Percentiles rank a stretch among this genome's conserved stretches.
Conservation (phyloP, 2,888 invertebrate genomes). For the Papilio elwesi region DNA sequence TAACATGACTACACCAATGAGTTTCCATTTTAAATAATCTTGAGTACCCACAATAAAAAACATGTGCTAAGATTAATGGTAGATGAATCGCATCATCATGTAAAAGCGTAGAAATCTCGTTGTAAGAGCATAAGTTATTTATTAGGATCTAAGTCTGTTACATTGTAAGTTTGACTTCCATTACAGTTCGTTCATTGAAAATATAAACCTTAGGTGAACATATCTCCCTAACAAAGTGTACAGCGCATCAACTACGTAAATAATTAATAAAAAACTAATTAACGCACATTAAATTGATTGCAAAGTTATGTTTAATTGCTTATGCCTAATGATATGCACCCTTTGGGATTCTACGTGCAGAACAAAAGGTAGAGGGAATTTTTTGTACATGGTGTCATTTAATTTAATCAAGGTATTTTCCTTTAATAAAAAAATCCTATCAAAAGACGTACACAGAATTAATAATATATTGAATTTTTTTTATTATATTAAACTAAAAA, state of each 20-base stretch:
- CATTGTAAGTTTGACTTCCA: too few species aligned
- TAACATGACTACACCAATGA: too few species aligned
- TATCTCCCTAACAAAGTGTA: not conserved
- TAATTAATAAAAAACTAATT: constrained; percentile 16
- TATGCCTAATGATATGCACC: constrained; percentile 16
- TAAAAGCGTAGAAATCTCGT: too few species aligned
- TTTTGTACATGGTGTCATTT: not conserved
- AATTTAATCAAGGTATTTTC: not conserved
- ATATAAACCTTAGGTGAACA: not conserved
- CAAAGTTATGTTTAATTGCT: constrained; percentile 13
- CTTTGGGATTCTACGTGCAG: not conserved
- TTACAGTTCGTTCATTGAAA: too few species aligned
- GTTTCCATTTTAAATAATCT: not conserved
- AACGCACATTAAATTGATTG: constrained; percentile 15
- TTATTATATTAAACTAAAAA: too few species aligned
- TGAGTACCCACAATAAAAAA: not conserved
- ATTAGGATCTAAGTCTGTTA: too few species aligned
- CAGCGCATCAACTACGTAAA: not conserved
- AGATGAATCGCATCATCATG: too few species aligned
- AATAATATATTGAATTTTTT: too few species aligned
- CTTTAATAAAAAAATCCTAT: too few species aligned
- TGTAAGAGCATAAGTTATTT: too few species aligned
- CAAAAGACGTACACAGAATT: too few species aligned
- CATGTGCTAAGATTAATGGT: too few species aligned
- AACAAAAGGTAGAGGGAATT: not conserved